These are phyloP conservation scores for Cepaea nemoralis DNA, from an alignment of 1,140 invertebrate genomes.

Conservation along the genomic window DNA sequence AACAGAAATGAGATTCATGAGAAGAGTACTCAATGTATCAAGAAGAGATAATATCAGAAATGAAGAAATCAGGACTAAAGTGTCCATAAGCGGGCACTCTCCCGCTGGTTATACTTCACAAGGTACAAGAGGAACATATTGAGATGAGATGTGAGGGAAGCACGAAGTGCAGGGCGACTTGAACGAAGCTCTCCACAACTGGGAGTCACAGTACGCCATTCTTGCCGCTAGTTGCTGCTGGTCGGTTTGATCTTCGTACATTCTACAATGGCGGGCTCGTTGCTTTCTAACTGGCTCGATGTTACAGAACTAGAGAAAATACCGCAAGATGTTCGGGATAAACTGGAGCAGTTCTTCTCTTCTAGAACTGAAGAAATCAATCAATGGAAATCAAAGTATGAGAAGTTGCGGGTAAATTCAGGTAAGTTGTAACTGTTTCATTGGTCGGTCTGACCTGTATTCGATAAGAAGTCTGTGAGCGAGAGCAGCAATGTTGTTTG, in stretches of 20 bases:
- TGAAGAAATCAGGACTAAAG: too few species aligned
- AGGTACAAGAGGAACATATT: too few species aligned
- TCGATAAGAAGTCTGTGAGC: background rate
- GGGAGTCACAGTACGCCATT: too few species aligned
- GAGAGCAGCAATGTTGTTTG: background rate
- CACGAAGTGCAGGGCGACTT: too few species aligned
- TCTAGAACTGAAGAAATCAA: constrained; percentile 44
- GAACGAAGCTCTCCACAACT: too few species aligned
- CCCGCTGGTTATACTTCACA: too few species aligned
- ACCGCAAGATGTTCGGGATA: constrained; percentile 40
- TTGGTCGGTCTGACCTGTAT: background rate
- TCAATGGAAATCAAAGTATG: constrained; percentile 51
- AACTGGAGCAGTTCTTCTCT: constrained; percentile 45
- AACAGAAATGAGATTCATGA: too few species aligned
- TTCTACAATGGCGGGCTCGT: constrained; percentile 17
- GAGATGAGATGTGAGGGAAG: too few species aligned
- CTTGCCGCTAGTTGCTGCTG: too few species aligned
- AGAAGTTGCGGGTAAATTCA: constrained; percentile 59
- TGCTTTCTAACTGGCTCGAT: constrained; percentile 39
- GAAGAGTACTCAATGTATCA: too few species aligned
- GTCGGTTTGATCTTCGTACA: background rate
- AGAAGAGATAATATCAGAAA: too few species aligned
- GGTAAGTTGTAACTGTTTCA: constrained; percentile 40
- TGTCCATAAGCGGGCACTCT: too few species aligned
- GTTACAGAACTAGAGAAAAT: constrained; percentile 44